A percentile compares a stretch with the other conserved stretches of the same genome.
Conservation (phyloP, 2,797 vertebrate genomes). For the Alectoris magna region DNA sequence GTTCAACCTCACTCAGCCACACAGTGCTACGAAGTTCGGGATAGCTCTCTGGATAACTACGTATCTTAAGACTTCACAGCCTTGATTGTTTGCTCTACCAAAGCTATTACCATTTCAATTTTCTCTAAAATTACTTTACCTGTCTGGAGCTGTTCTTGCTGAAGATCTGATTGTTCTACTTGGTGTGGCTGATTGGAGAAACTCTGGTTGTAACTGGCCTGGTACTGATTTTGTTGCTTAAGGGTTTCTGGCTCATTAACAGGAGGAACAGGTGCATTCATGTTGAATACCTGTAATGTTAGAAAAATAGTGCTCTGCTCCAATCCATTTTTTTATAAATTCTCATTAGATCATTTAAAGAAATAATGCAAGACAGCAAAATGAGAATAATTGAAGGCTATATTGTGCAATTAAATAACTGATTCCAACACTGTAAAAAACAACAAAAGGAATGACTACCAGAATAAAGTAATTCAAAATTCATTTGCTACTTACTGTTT, state of each 20-base stretch:
- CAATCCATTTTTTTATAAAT: not conserved
- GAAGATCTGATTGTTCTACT: constrained; percentile 92
- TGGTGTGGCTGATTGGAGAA: constrained; percentile 89
- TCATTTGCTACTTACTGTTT: constrained; percentile 86
- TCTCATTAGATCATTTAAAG: rapidly evolving
- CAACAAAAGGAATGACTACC: not conserved
- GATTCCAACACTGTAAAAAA: not conserved
- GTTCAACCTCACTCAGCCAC: not conserved
- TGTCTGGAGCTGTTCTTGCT: constrained; percentile 94
- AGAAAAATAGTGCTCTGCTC: not conserved
- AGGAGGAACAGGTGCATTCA: constrained; percentile 96
- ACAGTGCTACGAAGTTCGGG: not conserved
- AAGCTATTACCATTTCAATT: not conserved
- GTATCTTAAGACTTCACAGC: not conserved
- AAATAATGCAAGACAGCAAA: not conserved
- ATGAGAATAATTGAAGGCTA: not conserved
- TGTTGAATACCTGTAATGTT: constrained; percentile 91
- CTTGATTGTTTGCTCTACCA: not conserved
- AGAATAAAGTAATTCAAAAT: not conserved
- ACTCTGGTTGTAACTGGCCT: constrained; percentile 89
- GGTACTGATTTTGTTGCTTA: constrained; percentile 93
- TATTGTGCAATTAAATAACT: not conserved
- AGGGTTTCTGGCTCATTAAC: constrained; percentile 90
- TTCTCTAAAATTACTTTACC: constrained; percentile 77
- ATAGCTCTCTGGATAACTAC: not conserved